Conservation (phyloP, 2,888 invertebrate genomes). For the Apotomis capreana region DNA sequence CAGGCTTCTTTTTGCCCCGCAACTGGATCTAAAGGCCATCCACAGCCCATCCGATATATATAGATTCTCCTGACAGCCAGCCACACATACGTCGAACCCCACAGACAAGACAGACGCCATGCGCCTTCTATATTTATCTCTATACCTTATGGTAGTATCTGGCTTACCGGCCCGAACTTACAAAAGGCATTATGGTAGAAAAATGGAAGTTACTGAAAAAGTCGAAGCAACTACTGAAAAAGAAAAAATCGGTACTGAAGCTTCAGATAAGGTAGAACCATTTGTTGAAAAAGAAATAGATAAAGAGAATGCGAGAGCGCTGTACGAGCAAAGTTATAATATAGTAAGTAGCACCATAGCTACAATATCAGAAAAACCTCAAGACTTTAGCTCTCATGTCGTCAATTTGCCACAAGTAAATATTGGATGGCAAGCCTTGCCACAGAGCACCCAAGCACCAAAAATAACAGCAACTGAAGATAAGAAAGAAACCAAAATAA, state of each 20-base stretch:
- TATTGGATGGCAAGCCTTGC: constrained; percentile 12
- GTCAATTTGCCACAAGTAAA: constrained; percentile 13
- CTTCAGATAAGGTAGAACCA: too few relatives aligned
- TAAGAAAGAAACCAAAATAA: not conserved
- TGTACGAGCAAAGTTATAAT: constrained; percentile 6
- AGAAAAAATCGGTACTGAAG: not conserved
- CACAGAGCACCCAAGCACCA: not conserved
- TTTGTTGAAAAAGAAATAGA: constrained; percentile 2
- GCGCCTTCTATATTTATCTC: constrained; percentile 16
- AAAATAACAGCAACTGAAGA: not conserved
- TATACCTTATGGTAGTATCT: constrained; percentile 11
- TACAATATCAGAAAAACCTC: not conserved
- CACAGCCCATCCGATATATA: constrained; percentile 2
- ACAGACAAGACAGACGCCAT: not conserved
- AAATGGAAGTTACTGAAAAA: constrained; percentile 2
- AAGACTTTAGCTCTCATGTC: constrained; percentile 1
- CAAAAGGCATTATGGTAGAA: constrained; percentile 1
- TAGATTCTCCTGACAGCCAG: not conserved
- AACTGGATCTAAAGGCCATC: constrained; percentile 15
- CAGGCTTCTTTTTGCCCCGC: constrained; percentile 1
- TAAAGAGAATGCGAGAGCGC: not conserved
- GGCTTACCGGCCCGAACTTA: constrained; percentile 14
- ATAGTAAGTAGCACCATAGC: constrained; percentile 12
- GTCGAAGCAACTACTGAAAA: not conserved
- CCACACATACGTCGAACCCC: constrained; percentile 1